Percentiles rank a stretch among this genome's conserved stretches.
These are phyloP conservation scores for Drosophila falleni DNA, from an alignment of 2,888 invertebrate genomes.

Conservation along the genomic window DNA sequence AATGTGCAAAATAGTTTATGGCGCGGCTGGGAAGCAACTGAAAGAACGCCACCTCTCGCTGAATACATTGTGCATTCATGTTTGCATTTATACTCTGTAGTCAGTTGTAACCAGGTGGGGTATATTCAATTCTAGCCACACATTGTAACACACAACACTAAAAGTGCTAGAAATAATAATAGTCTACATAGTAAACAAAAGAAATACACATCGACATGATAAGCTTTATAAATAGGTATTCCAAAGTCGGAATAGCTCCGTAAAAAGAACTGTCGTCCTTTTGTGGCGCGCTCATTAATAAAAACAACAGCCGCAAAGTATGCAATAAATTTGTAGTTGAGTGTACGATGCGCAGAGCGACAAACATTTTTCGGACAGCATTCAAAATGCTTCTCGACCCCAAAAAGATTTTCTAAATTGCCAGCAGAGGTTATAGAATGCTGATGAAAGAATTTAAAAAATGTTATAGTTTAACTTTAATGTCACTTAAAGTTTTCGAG, in stretches of 20 bases:
- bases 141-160: not conserved
- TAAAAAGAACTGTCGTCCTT: not conserved
- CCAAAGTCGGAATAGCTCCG: not conserved
- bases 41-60: conserved; percentile 45
- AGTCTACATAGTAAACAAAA: not conserved
- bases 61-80: conserved; percentile 49
- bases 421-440: not conserved
- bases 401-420: not conserved
- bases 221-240: conserved; percentile 6
- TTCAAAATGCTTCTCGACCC: conserved; percentile 27
- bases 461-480: too few species aligned
- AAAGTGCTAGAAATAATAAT: not conserved
- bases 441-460: not conserved
- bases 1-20: conserved; percentile 78
- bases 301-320: conserved; percentile 73
- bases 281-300: conserved; percentile 70
- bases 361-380: conserved; percentile 45
- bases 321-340: conserved; percentile 67
- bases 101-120: not conserved
- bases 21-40: conserved; percentile 55
- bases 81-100: conserved; percentile 39
- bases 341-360: conserved; percentile 46
- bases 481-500: not conserved
- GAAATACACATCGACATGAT: too few species aligned
- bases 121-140: not conserved